Evolutionary conservation across 2,888 invertebrate species (phyloP), one percentile per base, ranked within the genome.

Genomic region (Drosophila mimetica): DNA sequence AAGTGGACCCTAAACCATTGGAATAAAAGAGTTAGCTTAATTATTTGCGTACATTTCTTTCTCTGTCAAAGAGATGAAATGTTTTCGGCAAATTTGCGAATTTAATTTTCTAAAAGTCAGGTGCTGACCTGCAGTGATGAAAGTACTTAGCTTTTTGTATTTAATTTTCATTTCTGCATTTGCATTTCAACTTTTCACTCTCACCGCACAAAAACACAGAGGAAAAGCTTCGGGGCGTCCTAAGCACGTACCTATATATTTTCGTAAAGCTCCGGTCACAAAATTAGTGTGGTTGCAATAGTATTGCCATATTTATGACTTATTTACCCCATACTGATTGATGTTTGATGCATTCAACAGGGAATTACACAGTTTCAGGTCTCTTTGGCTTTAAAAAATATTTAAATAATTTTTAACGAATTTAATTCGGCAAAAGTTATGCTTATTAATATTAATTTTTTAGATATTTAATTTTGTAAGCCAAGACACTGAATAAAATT

Each of bases 111-210:
- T 34, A 75, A 81, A 83, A 79, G 76, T 76, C 82, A 82, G 86
- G 76, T 69, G 82, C 50, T 34, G 36, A 50, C 11, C 36, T 42
- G 32, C 53, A 47, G 57, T 61, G 47, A 47, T 48, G 64, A 63
- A 70, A 70, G 75, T 83, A 77, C 86, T 83, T 88, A 75, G 75
- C 84, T 86, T 86, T 70, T 86, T 83, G 78, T 83, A 83, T 88
- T 83, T 83, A 88, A 86, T 83, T 82, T 86, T 86, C 84, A 83
- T 88, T 88, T 72, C 86, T 83, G 81, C 84, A 83, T 86, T 83
- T 83, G 44, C 46, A 46, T 16, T 46, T 46, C 69, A 86, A 75
- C 88, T 88, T 86, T 83, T 85, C 71, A 63, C 82, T 70, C 60
- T 60, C 37, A 20, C 46, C 39, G 8, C 41, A 48, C 25, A 42